These are phyloP conservation scores for Mus spretus DNA, from an alignment of 2,797 vertebrate genomes.

Conservation along the genomic window DNA sequence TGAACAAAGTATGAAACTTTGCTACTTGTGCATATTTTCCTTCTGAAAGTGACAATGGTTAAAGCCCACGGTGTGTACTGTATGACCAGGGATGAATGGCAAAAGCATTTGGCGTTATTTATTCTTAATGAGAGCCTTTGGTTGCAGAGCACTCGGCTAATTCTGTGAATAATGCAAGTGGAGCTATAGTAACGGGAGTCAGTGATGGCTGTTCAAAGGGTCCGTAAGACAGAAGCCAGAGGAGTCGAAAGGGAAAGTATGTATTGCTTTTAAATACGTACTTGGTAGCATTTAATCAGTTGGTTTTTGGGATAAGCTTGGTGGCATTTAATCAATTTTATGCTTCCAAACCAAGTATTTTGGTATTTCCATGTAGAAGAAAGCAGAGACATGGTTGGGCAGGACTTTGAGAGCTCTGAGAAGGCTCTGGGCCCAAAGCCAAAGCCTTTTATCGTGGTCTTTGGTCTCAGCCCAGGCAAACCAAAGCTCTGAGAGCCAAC, in stretches of 20 bases:
- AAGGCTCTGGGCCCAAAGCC: neutral
- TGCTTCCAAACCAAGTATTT: constrained; percentile 5
- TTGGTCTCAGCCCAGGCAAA: neutral
- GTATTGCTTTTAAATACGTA: neutral
- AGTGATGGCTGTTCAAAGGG: neutral
- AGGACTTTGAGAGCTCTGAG: neutral
- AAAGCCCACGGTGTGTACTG: neutral
- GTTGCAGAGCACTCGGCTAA: neutral
- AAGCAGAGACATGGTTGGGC: neutral
- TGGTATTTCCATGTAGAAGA: neutral
- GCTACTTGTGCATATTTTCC: neutral
- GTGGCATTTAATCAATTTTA: neutral
- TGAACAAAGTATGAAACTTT: constrained; percentile 36
- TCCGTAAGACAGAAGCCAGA: neutral
- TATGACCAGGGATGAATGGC: neutral
- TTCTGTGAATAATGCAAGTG: neutral
- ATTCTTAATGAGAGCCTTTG: neutral
- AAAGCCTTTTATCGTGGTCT: neutral
- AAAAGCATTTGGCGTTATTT: neutral
- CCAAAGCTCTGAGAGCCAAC: neutral
- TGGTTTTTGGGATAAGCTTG: neutral
- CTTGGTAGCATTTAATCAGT: neutral
- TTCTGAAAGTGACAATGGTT: constrained; percentile 12
- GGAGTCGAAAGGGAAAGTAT: neutral
- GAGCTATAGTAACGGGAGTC: neutral